These are phyloP conservation scores for Vombatus ursinus DNA, from an alignment of 2,113 vertebrate species.

Conservation along the genomic window DNA sequence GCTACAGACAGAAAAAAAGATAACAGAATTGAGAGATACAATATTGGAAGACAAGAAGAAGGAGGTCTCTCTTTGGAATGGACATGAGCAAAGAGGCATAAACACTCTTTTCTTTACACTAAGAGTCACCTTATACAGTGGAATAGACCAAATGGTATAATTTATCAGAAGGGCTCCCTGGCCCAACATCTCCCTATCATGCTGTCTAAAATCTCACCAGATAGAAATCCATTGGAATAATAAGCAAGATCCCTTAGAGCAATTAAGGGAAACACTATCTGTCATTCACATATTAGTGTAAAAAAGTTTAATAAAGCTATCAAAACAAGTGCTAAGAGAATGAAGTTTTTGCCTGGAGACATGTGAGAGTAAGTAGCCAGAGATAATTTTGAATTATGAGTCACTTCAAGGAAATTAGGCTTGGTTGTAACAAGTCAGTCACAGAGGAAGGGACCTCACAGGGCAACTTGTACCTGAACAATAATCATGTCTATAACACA, in stretches of 20 bases:
- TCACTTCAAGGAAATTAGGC: neutral
- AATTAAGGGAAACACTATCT: neutral
- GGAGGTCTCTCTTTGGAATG: neutral
- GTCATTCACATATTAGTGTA: neutral
- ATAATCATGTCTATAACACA: neutral
- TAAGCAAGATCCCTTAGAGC: neutral
- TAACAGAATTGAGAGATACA: neutral
- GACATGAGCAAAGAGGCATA: neutral
- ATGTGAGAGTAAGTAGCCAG: neutral
- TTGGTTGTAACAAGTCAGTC: neutral
- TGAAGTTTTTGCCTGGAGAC: neutral
- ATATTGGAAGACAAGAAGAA: neutral
- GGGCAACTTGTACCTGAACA: neutral
- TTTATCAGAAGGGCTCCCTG: neutral
- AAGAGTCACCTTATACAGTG: neutral
- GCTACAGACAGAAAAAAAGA: neutral
- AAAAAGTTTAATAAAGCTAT: neutral
- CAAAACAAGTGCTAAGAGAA: neutral
- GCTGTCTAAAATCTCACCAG: neutral
- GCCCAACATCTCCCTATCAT: neutral
- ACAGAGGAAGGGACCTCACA: neutral
- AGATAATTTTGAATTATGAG: neutral
- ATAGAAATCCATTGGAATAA: neutral
- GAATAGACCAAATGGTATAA: neutral
- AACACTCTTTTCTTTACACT: neutral